Conservation (phyloP, 2,797 vertebrate genomes). For the Xenentodon cancila region DNA sequence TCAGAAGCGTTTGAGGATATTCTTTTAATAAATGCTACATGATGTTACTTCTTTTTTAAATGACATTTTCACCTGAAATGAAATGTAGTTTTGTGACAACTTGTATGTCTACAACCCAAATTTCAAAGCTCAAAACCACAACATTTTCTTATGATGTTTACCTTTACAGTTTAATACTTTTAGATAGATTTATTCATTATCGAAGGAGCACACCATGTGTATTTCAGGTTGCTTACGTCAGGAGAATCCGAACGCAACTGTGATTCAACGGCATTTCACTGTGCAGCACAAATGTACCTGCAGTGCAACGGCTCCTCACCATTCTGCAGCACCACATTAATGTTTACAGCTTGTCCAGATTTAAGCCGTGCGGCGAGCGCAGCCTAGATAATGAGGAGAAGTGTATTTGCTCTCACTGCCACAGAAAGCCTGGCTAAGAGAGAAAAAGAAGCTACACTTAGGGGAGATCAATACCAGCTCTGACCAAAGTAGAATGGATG, state of each 20-base stretch:
- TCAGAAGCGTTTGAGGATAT: neutral
- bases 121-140: too few relatives aligned
- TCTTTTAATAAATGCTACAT: neutral
- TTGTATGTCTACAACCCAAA: too few relatives aligned
- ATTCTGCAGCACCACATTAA: slow-evolving; percentile 24
- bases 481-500: slow-evolving; percentile 67
- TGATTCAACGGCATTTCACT: neutral
- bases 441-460: slow-evolving; percentile 68
- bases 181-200: neutral
- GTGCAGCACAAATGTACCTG: slow-evolving; percentile 4
- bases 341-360: slow-evolving; percentile 44
- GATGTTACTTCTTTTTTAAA: neutral
- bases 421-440: slow-evolving; percentile 49
- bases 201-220: neutral
- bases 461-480: slow-evolving; percentile 61
- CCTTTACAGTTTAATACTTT: too few relatives aligned
- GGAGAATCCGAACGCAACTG: neutral
- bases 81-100: too few relatives aligned
- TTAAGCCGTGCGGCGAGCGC: slow-evolving; percentile 27
- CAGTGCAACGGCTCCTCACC: slow-evolving; percentile 2
- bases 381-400: slow-evolving; percentile 34
- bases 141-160: neutral
- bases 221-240: neutral
- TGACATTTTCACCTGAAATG: neutral
- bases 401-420: slow-evolving; percentile 47